Conservation (phyloP, 2,797 vertebrate genomes). For the Acropternis orthonyx region DNA sequence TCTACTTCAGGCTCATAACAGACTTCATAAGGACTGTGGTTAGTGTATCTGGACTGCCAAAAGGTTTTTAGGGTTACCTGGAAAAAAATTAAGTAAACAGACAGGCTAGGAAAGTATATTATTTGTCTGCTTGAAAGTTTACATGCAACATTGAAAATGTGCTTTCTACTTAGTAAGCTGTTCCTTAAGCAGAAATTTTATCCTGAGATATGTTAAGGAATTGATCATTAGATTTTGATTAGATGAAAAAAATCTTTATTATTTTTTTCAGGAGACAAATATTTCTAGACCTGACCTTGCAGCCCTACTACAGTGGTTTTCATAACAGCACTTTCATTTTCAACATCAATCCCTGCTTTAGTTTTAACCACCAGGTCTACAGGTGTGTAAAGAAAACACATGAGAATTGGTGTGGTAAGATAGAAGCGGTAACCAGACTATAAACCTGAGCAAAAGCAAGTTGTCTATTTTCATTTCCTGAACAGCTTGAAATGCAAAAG, state of each 20-base stretch:
- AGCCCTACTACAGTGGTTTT: neutral
- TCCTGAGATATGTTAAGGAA: neutral
- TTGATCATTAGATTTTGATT: neutral
- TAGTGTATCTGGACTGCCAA: conserved; percentile 49
- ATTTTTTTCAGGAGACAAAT: neutral
- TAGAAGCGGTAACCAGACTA: conserved; percentile 25
- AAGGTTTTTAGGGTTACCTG: conserved; percentile 57
- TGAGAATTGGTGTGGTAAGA: neutral
- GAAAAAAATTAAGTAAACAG: conserved; percentile 56
- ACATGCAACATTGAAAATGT: neutral
- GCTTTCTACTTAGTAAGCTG: neutral
- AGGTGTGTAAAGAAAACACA: conserved; percentile 28
- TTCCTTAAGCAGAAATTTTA: conserved; percentile 20
- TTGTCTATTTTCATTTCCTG: conserved; percentile 64
- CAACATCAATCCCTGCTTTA: neutral
- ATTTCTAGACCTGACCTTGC: neutral
- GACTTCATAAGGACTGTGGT: conserved; percentile 70
- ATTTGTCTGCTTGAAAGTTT: conserved; percentile 56
- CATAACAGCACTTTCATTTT: conserved; percentile 1
- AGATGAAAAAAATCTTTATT: neutral
- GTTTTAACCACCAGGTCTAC: neutral
- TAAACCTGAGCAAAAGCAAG: neutral
- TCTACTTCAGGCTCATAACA: conserved; percentile 65
- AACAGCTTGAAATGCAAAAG: neutral
- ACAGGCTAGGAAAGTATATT: conserved; percentile 46